Conservation (phyloP, 1,140 invertebrate genomes). For the Papilio polyxenes region DNA sequence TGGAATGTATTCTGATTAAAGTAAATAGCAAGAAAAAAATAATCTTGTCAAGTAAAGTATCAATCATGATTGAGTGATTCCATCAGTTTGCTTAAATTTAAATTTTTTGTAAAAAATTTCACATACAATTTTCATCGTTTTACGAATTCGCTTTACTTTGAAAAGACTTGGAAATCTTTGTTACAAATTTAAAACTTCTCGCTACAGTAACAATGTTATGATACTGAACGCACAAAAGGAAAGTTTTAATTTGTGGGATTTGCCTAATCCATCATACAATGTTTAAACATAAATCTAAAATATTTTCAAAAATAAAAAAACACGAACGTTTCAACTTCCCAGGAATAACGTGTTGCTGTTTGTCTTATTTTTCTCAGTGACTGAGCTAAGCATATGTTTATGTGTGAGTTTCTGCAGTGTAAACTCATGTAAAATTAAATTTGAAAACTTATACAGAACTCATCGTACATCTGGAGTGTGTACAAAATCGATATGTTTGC, state of each 20-base stretch:
- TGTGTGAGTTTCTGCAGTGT: background rate
- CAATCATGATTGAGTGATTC: background rate
- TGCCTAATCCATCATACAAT: background rate
- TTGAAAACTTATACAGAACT: background rate
- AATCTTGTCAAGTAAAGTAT: background rate
- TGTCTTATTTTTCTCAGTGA: too few relatives aligned
- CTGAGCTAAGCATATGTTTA: background rate
- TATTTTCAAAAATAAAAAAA: too few relatives aligned
- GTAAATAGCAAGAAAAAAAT: background rate
- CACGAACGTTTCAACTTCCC: background rate
- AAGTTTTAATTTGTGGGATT: background rate
- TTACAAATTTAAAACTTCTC: background rate
- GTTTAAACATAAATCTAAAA: background rate
- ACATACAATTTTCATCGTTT: background rate
- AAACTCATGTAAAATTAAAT: background rate
- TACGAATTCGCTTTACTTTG: background rate
- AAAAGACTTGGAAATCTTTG: background rate
- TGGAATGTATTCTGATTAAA: background rate
- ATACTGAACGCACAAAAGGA: background rate
- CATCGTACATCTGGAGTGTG: background rate
- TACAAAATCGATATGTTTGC: slow-evolving; percentile 1
- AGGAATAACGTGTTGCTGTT: background rate
- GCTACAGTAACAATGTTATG: background rate
- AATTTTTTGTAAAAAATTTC: background rate
- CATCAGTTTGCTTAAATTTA: background rate